Percentiles rank a stretch among this genome's conserved stretches.
phyloP scores from a whole-genome alignment of 2,888 invertebrate genomes.

The Syrphus vitripennis region DNA sequence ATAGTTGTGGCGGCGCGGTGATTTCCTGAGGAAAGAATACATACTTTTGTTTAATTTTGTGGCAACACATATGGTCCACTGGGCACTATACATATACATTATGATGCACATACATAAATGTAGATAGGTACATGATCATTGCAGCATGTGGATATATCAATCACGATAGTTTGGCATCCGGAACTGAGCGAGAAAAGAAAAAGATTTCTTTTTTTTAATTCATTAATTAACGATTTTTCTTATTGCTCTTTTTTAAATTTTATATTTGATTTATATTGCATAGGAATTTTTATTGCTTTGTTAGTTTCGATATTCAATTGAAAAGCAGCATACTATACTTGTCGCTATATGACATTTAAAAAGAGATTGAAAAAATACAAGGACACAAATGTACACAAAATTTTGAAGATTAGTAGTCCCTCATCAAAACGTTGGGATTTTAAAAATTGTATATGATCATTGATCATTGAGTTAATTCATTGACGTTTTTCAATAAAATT shows the following conservation, averaged over 20 bases:
- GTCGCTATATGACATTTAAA: no score
- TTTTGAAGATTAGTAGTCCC: no score
- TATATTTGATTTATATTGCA: background rate
- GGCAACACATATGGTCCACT: background rate
- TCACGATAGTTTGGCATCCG: slow-evolving; percentile 49
- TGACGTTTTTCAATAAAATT: no score
- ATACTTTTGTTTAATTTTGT: slow-evolving; percentile 27
- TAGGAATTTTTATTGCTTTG: slow-evolving; percentile 3
- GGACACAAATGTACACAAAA: no score
- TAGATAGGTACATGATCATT: background rate
- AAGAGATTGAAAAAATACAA: no score
- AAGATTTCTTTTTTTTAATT: slow-evolving; percentile 58
- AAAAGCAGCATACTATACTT: no score
- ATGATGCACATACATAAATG: slow-evolving; percentile 5
- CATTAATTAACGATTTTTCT: slow-evolving; percentile 45
- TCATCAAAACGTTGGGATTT: no score
- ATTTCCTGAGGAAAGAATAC: slow-evolving; percentile 29
- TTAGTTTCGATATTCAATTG: slow-evolving; percentile 31
- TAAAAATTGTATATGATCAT: no score
- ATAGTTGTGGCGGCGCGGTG: background rate
- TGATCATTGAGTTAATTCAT: no score
- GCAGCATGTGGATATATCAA: slow-evolving; percentile 7
- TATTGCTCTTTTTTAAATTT: background rate
- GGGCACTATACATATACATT: background rate
- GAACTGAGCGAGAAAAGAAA: slow-evolving; percentile 52